Conservation (phyloP, 2,113 vertebrate species). For the Pseudorasbora parva region DNA sequence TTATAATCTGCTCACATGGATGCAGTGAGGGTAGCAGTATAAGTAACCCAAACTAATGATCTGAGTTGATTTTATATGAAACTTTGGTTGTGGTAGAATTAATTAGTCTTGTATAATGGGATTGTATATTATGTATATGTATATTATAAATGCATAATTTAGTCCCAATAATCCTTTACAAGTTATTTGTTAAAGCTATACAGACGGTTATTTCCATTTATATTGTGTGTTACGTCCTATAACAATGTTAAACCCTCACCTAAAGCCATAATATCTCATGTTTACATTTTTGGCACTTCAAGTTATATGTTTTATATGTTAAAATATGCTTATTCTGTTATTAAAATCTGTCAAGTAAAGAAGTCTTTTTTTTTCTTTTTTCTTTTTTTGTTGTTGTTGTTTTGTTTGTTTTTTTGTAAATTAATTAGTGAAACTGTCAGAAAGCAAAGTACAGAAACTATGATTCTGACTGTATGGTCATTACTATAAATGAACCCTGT, state of each 20-base stretch:
- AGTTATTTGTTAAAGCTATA: neutral
- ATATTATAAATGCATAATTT: constrained; percentile 13
- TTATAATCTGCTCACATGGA: constrained; percentile 65
- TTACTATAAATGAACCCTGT: constrained; percentile 79
- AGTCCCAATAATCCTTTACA: neutral
- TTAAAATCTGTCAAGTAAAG: constrained; percentile 45
- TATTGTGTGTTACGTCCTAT: constrained; percentile 12
- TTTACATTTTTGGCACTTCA: constrained; percentile 36
- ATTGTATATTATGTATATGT: neutral
- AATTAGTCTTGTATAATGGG: neutral
- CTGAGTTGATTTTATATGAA: constrained; percentile 6
- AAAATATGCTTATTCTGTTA: constrained; percentile 28
- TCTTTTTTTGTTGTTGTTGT: no score
- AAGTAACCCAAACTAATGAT: neutral
- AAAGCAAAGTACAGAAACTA: constrained; percentile 49
- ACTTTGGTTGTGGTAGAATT: constrained; percentile 12
- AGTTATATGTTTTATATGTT: constrained; percentile 27
- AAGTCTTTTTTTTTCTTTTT: constrained; percentile 23
- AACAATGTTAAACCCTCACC: neutral
- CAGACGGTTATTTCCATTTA: neutral
- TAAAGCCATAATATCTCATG: constrained; percentile 49
- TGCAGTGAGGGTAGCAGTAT: constrained; percentile 1
- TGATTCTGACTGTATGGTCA: constrained; percentile 78
- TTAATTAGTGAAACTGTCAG: constrained; percentile 29
- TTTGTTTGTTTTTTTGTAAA: neutral